Evolutionary conservation across 2,888 invertebrate species (phyloP), one percentile per base, ranked within the genome.

Genomic region (Cephus rjabovi): DNA sequence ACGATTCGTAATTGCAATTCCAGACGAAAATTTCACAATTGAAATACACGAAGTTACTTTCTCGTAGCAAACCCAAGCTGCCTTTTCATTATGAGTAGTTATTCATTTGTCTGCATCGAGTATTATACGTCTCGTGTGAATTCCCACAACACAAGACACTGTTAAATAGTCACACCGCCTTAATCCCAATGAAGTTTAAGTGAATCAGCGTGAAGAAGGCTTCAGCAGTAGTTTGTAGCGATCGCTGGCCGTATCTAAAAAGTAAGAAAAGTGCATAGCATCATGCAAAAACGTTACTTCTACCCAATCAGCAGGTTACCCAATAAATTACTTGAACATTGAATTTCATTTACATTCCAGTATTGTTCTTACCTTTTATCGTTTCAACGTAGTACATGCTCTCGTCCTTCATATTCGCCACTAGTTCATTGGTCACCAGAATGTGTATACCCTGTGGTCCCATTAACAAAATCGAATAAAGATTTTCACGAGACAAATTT

Each of bases 371-470:
- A 93, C 93, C 93, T 92, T 92, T 92, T 79, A 93, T 90, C 34
- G 92, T 92, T 89, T 95, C 95, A 79, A 96, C 92, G 79, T 93
- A 92, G 90, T 95, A 96, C 92, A 95, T 94, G 82, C 95, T 94
- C 87, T 96, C 95, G 90, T 98, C 96, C 82, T 95, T 95, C 84
- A 98, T 94, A 90, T 97, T 96, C 40, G 95, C 94, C 30, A 98
- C 95, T 76, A 98, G 94, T 86, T 98, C 97, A 90, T 98, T 97
- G 68, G 96, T 97, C 34, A 98, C 93, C 69, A 96, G 93, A 0
- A 98, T 95, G 85, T 96, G 95, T 11, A 98, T 96, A 30, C 96
- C 96, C 84, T 95, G 95, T 0, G 98, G 98, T 0, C 98, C 98
- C 85, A 95, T 95, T 75, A 97, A 93, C 83, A 95, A 95, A 12